Evolutionary conservation across 2,113 vertebrate species (phyloP).

Genomic region (Podocnemis expansa): DNA sequence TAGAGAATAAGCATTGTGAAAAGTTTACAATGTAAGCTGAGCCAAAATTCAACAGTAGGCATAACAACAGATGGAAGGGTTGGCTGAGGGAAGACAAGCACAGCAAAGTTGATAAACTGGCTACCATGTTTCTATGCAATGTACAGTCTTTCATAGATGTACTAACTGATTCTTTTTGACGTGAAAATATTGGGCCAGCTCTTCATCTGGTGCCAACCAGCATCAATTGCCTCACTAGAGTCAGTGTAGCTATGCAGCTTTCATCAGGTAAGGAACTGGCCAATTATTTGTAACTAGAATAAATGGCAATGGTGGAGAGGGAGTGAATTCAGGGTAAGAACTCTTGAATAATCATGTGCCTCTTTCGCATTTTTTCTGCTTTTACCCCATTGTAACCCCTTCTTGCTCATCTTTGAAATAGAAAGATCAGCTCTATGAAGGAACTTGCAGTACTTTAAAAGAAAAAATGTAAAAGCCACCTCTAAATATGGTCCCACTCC

Average conservation of each 20-base stretch:
- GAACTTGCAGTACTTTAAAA: neutral
- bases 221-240: neutral
- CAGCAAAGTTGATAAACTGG: too few species aligned
- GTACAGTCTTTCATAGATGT: fast-evolving
- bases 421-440: neutral
- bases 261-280: too few species aligned
- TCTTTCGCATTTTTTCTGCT: neutral
- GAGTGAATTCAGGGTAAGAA: neutral
- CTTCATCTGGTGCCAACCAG: too few species aligned
- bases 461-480: neutral
- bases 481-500: fast-evolving
- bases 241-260: too few species aligned
- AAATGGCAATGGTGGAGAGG: neutral
- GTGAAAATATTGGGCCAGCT: fast-evolving
- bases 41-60: too few species aligned
- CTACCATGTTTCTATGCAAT: too few species aligned
- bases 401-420: neutral
- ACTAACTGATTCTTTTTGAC: neutral
- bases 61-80: too few species aligned
- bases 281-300: fast-evolving
- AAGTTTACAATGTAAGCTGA: too few species aligned
- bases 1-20: too few species aligned
- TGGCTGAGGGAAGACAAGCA: too few species aligned
- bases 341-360: neutral
- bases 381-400: neutral